Conservation (phyloP, 2,888 invertebrate genomes). For the Phragmatobia fuliginosa region DNA sequence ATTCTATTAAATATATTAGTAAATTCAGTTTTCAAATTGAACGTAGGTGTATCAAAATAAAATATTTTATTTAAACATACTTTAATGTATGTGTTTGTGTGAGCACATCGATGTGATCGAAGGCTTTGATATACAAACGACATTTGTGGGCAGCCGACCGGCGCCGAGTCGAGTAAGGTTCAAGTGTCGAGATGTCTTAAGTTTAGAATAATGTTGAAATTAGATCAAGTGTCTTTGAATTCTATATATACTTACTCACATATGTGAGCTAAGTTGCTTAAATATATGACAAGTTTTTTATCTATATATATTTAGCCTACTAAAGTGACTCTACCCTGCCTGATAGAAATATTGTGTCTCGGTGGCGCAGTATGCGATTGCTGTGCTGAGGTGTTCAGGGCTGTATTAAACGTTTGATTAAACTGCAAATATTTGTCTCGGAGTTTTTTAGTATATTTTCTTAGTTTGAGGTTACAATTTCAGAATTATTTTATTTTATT, state of each 20-base stretch:
- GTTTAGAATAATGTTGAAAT: conserved; percentile 19
- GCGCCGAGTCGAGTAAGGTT: conserved; percentile 11
- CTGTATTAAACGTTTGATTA: too few relatives aligned
- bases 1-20: conserved; percentile 5
- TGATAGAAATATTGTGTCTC: too few relatives aligned
- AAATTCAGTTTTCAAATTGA: conserved; percentile 27
- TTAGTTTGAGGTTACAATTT: too few relatives aligned
- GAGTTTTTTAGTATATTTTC: too few relatives aligned
- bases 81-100: conserved; percentile 36
- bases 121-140: conserved; percentile 53
- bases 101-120: conserved; percentile 43
- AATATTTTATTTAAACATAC: conserved; percentile 61
- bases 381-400: too few relatives aligned
- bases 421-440: too few relatives aligned
- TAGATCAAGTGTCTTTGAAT: conserved; percentile 11
- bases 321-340: too few relatives aligned
- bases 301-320: too few relatives aligned
- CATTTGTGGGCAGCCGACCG: conserved; percentile 52
- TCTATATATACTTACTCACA: neutral
- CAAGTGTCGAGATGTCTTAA: conserved; percentile 26
- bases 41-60: conserved; percentile 24
- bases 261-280: too few relatives aligned
- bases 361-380: too few relatives aligned
- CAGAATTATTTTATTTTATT: too few relatives aligned
- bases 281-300: too few relatives aligned